These are phyloP conservation scores for Chelmon rostratus DNA, from an alignment of 2,797 vertebrate genomes.

Conservation along the genomic window DNA sequence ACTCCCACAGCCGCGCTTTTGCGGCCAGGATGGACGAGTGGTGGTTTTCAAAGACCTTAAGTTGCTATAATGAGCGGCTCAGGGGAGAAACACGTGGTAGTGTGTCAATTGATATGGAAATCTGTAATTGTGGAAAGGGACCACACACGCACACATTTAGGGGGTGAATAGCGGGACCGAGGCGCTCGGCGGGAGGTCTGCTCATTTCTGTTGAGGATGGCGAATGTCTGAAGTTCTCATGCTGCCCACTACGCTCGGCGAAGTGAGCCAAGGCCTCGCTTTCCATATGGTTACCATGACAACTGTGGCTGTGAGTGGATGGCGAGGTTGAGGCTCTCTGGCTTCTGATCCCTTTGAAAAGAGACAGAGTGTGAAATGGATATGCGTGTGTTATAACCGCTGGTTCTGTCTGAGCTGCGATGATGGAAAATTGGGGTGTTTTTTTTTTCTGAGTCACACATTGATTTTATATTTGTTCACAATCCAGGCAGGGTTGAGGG, in stretches of 20 bases:
- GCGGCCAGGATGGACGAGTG: constrained; percentile 64
- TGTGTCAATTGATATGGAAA: constrained; percentile 84
- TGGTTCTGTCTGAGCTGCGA: constrained; percentile 41
- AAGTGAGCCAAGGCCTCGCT: constrained; percentile 66
- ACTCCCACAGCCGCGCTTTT: constrained; percentile 69
- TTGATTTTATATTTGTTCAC: constrained; percentile 27
- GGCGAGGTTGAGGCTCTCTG: constrained; percentile 65
- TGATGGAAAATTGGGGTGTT: constrained; percentile 42
- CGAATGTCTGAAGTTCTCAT: constrained; percentile 83
- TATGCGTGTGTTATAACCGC: constrained; percentile 55
- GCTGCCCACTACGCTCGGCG: constrained; percentile 68
- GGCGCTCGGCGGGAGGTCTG: constrained; percentile 72
- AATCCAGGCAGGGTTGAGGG: not conserved
- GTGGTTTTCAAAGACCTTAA: constrained; percentile 77
- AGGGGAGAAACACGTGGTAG: constrained; percentile 74
- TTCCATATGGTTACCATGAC: constrained; percentile 84
- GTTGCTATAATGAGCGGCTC: constrained; percentile 77
- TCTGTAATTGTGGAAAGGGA: constrained; percentile 72
- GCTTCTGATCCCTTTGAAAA: constrained; percentile 78
- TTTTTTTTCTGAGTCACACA: constrained; percentile 21
- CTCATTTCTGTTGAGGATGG: constrained; percentile 72
- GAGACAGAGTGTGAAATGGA: constrained; percentile 70
- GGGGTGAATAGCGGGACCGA: constrained; percentile 64
- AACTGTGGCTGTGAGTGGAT: constrained; percentile 77
- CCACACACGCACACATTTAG: constrained; percentile 79